Evolutionary conservation across 2,113 vertebrate species (phyloP), one percentile per base, ranked within the genome.

Genomic region (Sialia sialis): DNA sequence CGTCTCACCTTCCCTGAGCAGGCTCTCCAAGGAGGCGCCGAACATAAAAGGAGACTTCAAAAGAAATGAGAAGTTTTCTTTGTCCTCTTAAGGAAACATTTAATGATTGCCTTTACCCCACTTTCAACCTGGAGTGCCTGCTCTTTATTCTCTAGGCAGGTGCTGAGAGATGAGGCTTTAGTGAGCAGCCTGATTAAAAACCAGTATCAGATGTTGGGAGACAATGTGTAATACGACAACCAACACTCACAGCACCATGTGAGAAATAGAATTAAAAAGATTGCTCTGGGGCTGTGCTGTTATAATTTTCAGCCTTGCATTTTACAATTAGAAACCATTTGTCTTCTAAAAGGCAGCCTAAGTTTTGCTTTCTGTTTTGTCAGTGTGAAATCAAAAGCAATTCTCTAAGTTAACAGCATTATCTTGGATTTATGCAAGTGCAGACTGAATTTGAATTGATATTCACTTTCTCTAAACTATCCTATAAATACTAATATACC

Each of bases 161-260:
- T 80, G 90, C 84, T 95, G 95, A 96, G 90, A 92, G 92, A 83
- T 2, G 11, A 90, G 78, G 74, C 76, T 95, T 77, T 76, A 46
- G 72, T 16, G 72, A 82, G 78, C 56, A 63, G 90, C 11, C 81
- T 62, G 86, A 74, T 58, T 77, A 89, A 95, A 87, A 77, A 36
- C 88, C 90, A 92, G 62, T 39, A 94, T 67, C 90, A 4, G 80
- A 80, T 96, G 92, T 91, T 44, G 92, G 93, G 44, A 52, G 46
- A 67, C 34, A 87, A 88, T 13, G 43, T 12, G 39, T 64, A 85
- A 89, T 85, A 60, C 16, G 75, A 97, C 95, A 89, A 93, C 82
- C 85, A 80, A 25, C 89, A 36, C 87, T 88, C 84, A 66, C 9
- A 16, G 66, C 14, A 69, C 62, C 93, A 87, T 15, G 7, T 67